A percentile compares a stretch with the other conserved stretches of the same genome.
phyloP scores from a whole-genome alignment of 2,113 vertebrate species.

The Anthoscopus minutus region DNA sequence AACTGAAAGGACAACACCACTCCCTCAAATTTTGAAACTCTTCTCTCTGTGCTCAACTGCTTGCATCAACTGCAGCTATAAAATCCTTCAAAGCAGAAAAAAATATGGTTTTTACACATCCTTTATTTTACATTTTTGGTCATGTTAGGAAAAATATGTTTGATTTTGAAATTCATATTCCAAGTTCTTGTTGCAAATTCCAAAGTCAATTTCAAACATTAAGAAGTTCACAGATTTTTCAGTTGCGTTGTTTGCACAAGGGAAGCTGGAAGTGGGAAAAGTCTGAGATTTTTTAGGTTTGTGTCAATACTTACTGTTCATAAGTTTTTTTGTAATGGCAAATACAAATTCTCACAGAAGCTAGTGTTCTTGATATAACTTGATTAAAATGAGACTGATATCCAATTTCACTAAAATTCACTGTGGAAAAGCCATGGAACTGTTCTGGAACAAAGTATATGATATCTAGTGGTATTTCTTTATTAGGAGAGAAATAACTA shows the following conservation, averaged over 20 bases:
- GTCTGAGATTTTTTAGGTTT: not conserved
- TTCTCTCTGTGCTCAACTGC: not conserved
- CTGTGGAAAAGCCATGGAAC: not conserved
- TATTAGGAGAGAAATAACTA: not conserved
- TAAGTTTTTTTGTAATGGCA: not conserved
- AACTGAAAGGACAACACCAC: not conserved
- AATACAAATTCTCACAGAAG: not conserved
- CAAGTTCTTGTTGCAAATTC: not conserved
- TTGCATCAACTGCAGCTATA: not conserved
- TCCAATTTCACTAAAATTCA: not conserved
- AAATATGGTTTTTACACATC: rapidly evolving
- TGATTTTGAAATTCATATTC: not conserved
- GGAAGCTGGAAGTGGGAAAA: not conserved
- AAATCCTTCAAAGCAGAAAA: not conserved
- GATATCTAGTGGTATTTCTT: not conserved
- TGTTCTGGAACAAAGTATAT: not conserved
- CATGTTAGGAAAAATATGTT: not conserved
- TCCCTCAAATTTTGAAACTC: not conserved
- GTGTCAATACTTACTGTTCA: not conserved
- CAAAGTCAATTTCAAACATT: not conserved
- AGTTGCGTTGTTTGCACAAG: not conserved
- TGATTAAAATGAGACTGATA: constrained; percentile 10
- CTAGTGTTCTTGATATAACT: not conserved
- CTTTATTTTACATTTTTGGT: not conserved
- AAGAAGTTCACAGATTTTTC: not conserved